These are phyloP conservation scores for Colletes latitarsis DNA, from an alignment of 1,140 invertebrate genomes.

Conservation along the genomic window DNA sequence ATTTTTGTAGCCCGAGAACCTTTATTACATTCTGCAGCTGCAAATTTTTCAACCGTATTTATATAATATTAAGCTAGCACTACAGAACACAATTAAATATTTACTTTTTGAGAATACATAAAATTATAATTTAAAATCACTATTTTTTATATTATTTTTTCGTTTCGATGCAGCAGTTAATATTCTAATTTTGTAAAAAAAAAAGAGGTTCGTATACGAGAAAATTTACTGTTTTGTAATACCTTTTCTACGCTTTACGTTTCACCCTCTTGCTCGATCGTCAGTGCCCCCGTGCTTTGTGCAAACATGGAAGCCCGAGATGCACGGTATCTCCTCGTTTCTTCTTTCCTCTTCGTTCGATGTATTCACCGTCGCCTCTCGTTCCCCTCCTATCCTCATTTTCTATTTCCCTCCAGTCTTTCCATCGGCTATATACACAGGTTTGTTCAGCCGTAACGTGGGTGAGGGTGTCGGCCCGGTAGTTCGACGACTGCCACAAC, in stretches of 20 bases:
- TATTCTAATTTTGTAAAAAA: too few relatives aligned
- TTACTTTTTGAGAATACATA: too few relatives aligned
- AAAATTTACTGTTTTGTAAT: too few relatives aligned
- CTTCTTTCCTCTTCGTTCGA: slow-evolving; percentile 1
- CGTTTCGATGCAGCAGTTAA: too few relatives aligned
- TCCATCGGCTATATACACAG: slow-evolving; percentile 8
- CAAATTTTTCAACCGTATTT: too few relatives aligned
- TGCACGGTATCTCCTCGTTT: slow-evolving; percentile 1
- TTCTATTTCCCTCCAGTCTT: slow-evolving; percentile 6
- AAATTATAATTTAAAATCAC: too few relatives aligned
- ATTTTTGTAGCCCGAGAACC: too few relatives aligned
- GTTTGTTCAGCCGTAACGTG: slow-evolving; percentile 62
- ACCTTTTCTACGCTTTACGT: background rate
- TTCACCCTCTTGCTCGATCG: background rate
- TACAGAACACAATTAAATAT: too few relatives aligned
- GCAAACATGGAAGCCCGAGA: background rate
- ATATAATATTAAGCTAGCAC: too few relatives aligned
- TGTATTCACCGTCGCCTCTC: background rate
- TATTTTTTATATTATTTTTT: too few relatives aligned
- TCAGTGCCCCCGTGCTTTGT: background rate
- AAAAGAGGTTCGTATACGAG: too few relatives aligned
- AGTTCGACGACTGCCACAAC: slow-evolving; percentile 48
- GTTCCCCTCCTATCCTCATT: background rate
- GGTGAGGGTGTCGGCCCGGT: slow-evolving; percentile 55
- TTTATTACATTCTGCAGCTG: too few relatives aligned